A percentile compares a stretch with the other conserved stretches of the same genome.
phyloP scores from a whole-genome alignment of 2,888 invertebrate species.

The Parnassius glacialis region DNA sequence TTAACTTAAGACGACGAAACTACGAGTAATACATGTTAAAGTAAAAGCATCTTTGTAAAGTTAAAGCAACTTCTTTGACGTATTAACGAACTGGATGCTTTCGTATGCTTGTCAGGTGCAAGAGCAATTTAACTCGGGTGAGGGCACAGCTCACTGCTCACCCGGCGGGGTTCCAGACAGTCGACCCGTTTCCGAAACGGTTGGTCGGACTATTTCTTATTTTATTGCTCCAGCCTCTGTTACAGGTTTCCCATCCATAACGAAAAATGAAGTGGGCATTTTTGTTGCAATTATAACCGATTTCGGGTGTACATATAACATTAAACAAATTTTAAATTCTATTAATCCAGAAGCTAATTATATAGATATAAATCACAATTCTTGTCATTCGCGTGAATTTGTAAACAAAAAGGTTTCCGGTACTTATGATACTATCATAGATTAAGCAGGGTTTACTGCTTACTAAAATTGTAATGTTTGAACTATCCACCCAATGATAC shows the following conservation, averaged over 20 bases:
- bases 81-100: slow-evolving; percentile 31
- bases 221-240: slow-evolving; percentile 34
- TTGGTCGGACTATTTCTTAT: slow-evolving; percentile 55
- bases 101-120: slow-evolving; percentile 64
- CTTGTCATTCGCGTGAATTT: too few species aligned
- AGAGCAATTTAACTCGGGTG: slow-evolving; percentile 48
- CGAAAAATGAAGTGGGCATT: too few species aligned
- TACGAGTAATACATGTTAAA: slow-evolving; percentile 6
- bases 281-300: too few species aligned
- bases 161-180: slow-evolving; percentile 46
- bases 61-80: slow-evolving; percentile 14
- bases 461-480: too few species aligned
- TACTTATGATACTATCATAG: too few species aligned
- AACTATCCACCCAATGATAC: too few species aligned
- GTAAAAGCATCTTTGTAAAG: slow-evolving; percentile 10
- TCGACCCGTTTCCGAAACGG: slow-evolving; percentile 52
- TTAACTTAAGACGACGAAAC: slow-evolving; percentile 2
- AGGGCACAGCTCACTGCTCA: slow-evolving; percentile 37
- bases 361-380: too few species aligned
- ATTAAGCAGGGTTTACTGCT: too few species aligned
- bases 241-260: slow-evolving; percentile 7
- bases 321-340: too few species aligned
- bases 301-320: too few species aligned
- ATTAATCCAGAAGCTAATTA: too few species aligned
- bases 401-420: too few species aligned